A percentile compares a stretch with the other conserved stretches of the same genome.
Conservation (phyloP, 2,888 invertebrate genomes). For the Antheraea yamamai region DNA sequence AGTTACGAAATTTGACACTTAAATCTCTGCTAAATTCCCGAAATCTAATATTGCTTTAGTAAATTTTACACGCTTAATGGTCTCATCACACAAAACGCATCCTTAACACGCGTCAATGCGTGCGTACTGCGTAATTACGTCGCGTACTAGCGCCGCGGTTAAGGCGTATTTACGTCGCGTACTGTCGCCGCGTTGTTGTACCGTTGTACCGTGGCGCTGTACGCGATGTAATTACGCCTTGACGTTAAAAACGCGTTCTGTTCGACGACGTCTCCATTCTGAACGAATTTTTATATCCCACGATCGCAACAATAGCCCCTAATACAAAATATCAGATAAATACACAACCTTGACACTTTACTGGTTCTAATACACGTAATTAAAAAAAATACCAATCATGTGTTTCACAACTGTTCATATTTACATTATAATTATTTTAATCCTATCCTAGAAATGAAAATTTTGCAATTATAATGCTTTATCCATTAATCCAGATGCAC, state of each 20-base stretch:
- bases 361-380: constrained; percentile 8
- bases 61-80: not conserved
- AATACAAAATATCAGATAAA: constrained; percentile 19
- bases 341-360: constrained; percentile 22
- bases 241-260: too few relatives aligned
- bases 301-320: not conserved
- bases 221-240: too few relatives aligned
- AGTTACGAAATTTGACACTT: not conserved
- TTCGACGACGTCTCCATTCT: too few relatives aligned
- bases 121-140: too few relatives aligned
- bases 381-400: constrained; percentile 15
- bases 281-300: not conserved
- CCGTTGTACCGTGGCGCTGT: too few relatives aligned
- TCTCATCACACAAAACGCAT: too few relatives aligned
- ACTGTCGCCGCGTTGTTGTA: too few relatives aligned
- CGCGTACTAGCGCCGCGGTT: too few relatives aligned
- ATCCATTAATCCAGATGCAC: not conserved
- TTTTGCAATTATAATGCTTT: not conserved
- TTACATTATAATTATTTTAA: constrained; percentile 11
- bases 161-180: too few relatives aligned
- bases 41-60: constrained; percentile 16
- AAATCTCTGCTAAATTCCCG: not conserved
- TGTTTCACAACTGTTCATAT: constrained; percentile 19
- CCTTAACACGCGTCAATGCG: too few relatives aligned
- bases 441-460: constrained; percentile 17